Conservation (phyloP, 1,140 invertebrate genomes). For the Atta colombica region DNA sequence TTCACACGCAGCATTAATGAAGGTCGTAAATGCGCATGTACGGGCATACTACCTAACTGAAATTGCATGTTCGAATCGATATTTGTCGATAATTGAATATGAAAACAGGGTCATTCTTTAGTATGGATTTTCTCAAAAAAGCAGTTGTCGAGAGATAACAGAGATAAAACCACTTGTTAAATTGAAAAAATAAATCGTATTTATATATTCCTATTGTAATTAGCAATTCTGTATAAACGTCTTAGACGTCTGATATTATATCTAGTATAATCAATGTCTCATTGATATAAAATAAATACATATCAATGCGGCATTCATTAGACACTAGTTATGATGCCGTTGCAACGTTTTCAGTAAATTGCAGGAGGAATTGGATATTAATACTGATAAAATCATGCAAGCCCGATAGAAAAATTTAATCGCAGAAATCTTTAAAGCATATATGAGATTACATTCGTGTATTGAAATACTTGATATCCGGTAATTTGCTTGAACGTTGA, state of each 20-base stretch:
- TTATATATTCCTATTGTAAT: conserved; percentile 24
- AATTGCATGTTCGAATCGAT: conserved; percentile 16
- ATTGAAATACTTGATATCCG: conserved; percentile 11
- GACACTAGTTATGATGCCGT: neutral
- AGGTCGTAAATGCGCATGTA: neutral
- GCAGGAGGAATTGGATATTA: neutral
- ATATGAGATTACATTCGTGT: conserved; percentile 10
- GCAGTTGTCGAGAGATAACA: neutral
- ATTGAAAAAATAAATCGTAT: neutral
- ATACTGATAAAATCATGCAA: neutral
- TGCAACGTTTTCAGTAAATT: conserved; percentile 28
- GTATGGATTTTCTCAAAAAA: neutral
- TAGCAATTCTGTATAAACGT: neutral
- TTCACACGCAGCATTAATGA: conserved; percentile 40
- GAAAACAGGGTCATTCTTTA: neutral
- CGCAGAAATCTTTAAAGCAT: neutral
- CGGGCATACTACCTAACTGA: neutral
- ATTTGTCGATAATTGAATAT: conserved; percentile 10
- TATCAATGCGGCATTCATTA: neutral
- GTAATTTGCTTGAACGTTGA: conserved; percentile 21
- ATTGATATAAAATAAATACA: neutral
- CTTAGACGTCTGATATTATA: neutral
- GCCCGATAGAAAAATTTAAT: conserved; percentile 19
- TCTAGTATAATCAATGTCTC: neutral
- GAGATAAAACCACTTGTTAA: neutral